phyloP scores from a whole-genome alignment of 1,140 invertebrate genomes.

The Drosophila pallidifrons region DNA sequence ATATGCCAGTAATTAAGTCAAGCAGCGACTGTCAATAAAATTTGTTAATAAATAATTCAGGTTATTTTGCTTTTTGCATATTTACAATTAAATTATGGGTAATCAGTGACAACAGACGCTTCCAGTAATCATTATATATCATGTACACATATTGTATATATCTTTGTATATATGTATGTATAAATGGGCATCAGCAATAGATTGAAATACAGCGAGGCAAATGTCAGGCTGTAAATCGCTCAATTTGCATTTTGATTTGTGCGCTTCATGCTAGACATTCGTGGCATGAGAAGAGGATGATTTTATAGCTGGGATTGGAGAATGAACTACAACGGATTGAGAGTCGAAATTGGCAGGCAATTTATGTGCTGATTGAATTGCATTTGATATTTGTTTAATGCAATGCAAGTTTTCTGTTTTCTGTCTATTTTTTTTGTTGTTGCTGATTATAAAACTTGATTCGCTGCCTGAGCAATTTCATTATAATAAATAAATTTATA shows the following conservation, averaged over 20 bases:
- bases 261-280: slow-evolving; percentile 59
- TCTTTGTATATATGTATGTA: background rate
- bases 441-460: background rate
- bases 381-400: slow-evolving; percentile 51
- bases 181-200: slow-evolving; percentile 22
- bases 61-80: slow-evolving; percentile 81
- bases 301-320: background rate
- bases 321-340: slow-evolving; percentile 1
- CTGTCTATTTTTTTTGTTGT: background rate
- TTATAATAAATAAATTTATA: background rate
- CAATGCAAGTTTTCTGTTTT: slow-evolving; percentile 13
- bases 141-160: slow-evolving; percentile 7
- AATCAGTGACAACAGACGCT: slow-evolving; percentile 79
- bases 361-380: slow-evolving; percentile 68
- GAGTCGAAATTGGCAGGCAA: slow-evolving; percentile 47
- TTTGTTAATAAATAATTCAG: slow-evolving; percentile 84
- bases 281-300: background rate
- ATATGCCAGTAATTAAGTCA: slow-evolving; percentile 84
- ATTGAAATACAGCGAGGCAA: slow-evolving; percentile 35
- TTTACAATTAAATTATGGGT: slow-evolving; percentile 83
- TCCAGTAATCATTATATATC: slow-evolving; percentile 81
- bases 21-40: slow-evolving; percentile 84
- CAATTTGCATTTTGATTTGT: slow-evolving; percentile 77
- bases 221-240: slow-evolving; percentile 65
- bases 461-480: background rate